Base-by-base conservation (phyloP, 2,113 vertebrate species). In the Pedetes capensis region DNA sequence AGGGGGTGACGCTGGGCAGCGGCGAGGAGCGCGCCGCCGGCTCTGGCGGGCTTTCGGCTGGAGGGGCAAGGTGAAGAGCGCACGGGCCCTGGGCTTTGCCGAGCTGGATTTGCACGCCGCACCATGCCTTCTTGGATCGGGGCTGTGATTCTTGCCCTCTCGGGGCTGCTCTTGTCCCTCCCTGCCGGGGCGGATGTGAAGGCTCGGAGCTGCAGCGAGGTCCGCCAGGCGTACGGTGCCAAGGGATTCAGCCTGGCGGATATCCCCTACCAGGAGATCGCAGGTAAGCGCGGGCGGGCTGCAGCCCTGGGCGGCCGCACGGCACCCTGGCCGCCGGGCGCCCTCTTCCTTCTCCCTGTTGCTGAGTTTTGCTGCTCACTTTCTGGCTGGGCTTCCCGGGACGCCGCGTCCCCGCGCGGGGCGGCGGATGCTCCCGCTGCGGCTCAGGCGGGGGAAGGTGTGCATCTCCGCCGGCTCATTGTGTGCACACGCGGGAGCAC, bases 211-310 rank as follows among this genome's bases (percentile, higher is more conserved):
- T 99, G 99, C 98, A 98, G 98, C 89, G 99, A 99, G 97, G 99
- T 99, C 98, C 98, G 98, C 95, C 99, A 99, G 96, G 99, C 99
- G 83, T 99, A 99, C 90, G 87, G 96, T 37, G 98, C 98, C 81
- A 99, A 98, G 97, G 99, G 99, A 94, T 99, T 99, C 99, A 99
- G 98, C 98, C 98, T 99, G 97, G 95, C 97, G 97, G 98, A 98
- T 97, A 98, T 99, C 91, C 99, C 99, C 91, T 98, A 98, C 59
- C 99, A 99, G 98, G 98, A 99, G 98, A 99, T 99, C 97, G 98
- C 99, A 99, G 99, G 99, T 99, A 99, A 98, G 98, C 72, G n/a
- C 87, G 66, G 86, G 84, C 87, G 87, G 68, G 81, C 85, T 32
- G 66, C 91, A 84, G 87, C 66, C 72, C 79, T 10, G 22, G 23